Conservation (phyloP, 2,797 vertebrate species). For the Lacerta bilineata region DNA sequence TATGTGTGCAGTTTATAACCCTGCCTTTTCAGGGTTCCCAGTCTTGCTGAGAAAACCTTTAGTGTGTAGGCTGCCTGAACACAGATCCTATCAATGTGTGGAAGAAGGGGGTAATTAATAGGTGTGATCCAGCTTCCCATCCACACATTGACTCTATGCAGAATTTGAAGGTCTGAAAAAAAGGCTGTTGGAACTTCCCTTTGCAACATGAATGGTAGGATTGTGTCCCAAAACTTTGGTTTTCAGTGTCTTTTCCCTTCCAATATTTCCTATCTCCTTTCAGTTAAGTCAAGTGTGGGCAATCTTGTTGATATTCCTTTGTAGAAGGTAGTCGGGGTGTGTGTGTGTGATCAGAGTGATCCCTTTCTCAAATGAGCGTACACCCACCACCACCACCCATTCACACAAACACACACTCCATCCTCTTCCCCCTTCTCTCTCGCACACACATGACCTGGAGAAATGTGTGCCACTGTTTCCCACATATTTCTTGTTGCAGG, state of each 20-base stretch:
- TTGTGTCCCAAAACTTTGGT: neutral
- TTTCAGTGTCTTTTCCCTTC: neutral
- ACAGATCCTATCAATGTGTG: neutral
- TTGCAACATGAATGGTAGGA: neutral
- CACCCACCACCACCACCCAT: too few species aligned
- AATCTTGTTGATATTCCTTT: too few species aligned
- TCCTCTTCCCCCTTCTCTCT: neutral
- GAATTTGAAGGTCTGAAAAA: conserved; percentile 5
- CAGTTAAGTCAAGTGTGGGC: too few species aligned
- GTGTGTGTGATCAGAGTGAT: too few species aligned
- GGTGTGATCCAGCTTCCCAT: neutral
- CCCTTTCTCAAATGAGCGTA: too few species aligned
- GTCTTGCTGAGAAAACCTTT: neutral
- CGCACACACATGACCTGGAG: neutral
- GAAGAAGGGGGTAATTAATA: neutral
- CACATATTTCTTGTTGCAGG: neutral
- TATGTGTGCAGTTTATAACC: neutral
- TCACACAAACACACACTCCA: too few species aligned
- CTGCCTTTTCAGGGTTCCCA: neutral
- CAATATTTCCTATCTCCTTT: neutral
- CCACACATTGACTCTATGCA: neutral
- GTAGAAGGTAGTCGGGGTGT: too few species aligned
- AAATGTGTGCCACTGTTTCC: neutral
- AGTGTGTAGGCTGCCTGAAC: neutral
- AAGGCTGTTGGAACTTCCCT: neutral